Evolutionary conservation across 1,140 invertebrate species (phyloP).

Genomic region (Batillaria attramentaria): DNA sequence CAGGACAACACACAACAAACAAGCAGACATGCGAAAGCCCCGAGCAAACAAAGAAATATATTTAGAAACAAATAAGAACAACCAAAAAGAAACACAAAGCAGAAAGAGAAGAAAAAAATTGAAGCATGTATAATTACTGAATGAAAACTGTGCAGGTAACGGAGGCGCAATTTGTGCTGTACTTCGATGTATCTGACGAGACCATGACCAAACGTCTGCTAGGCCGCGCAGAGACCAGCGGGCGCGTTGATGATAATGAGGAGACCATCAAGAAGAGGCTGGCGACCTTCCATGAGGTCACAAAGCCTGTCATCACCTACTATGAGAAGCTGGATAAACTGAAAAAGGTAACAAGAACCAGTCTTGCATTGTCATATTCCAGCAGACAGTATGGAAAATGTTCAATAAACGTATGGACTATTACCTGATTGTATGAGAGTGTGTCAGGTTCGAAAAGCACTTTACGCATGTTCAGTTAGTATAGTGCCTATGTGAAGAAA

Average conservation of each 20-base stretch:
- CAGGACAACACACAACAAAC: too few relatives aligned
- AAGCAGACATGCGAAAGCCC: not conserved
- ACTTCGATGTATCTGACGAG: conserved; percentile 87
- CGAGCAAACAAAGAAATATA: too few relatives aligned
- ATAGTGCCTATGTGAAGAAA: not conserved
- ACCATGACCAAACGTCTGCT: conserved; percentile 89
- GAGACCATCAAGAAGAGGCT: conserved; percentile 96
- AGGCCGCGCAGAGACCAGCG: conserved; percentile 88
- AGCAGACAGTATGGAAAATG: too few relatives aligned
- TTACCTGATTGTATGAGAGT: too few relatives aligned
- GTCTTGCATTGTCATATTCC: not conserved
- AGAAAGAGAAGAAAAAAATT: too few relatives aligned
- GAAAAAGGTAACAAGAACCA: conserved; percentile 59
- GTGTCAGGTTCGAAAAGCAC: not conserved
- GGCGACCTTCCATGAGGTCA: conserved; percentile 92
- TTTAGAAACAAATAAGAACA: too few relatives aligned
- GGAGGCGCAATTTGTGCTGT: conserved; percentile 84
- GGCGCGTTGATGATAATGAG: conserved; percentile 98
- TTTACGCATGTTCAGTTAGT: not conserved
- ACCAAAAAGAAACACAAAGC: too few relatives aligned
- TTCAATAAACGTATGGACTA: too few relatives aligned
- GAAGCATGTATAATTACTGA: not conserved
- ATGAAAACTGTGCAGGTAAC: conserved; percentile 79
- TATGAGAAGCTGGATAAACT: conserved; percentile 87
- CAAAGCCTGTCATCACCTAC: conserved; percentile 90